These are phyloP conservation scores for Jaculus jaculus DNA, from an alignment of 2,113 vertebrate species.

Conservation along the genomic window DNA sequence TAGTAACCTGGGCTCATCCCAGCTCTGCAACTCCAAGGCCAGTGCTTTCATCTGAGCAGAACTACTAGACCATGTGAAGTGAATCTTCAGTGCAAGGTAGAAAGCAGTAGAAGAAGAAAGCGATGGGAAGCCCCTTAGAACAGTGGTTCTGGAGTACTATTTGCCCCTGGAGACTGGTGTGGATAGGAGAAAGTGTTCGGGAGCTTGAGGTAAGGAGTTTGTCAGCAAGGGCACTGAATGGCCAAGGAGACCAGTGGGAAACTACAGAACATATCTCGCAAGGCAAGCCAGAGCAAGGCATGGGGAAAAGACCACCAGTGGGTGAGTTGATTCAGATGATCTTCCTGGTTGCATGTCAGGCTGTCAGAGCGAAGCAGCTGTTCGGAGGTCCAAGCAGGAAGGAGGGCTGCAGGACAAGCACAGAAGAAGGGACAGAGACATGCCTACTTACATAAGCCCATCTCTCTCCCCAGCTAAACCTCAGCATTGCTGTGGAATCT, in stretches of 20 bases:
- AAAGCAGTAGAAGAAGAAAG: background rate
- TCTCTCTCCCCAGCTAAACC: background rate
- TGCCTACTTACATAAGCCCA: background rate
- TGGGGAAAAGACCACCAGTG: background rate
- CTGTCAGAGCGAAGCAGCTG: background rate
- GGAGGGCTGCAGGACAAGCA: background rate
- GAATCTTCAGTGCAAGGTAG: background rate
- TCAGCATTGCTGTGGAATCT: slow-evolving; percentile 35
- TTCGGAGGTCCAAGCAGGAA: background rate
- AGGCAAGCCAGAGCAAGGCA: background rate
- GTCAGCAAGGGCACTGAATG: background rate
- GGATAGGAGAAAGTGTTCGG: background rate
- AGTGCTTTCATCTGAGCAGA: background rate
- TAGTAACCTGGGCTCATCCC: background rate
- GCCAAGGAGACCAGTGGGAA: background rate
- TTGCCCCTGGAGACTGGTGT: fast-evolving
- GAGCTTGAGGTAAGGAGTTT: background rate
- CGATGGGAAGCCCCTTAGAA: background rate
- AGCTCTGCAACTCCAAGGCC: background rate
- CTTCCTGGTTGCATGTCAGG: background rate
- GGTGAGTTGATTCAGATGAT: background rate
- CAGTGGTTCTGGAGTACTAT: background rate
- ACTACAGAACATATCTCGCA: background rate
- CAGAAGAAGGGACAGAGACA: background rate
- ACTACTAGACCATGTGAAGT: background rate